Evolutionary conservation across 2,113 vertebrate species (phyloP), one percentile per base, ranked within the genome.

Genomic region (Tachysurus fulvidraco): DNA sequence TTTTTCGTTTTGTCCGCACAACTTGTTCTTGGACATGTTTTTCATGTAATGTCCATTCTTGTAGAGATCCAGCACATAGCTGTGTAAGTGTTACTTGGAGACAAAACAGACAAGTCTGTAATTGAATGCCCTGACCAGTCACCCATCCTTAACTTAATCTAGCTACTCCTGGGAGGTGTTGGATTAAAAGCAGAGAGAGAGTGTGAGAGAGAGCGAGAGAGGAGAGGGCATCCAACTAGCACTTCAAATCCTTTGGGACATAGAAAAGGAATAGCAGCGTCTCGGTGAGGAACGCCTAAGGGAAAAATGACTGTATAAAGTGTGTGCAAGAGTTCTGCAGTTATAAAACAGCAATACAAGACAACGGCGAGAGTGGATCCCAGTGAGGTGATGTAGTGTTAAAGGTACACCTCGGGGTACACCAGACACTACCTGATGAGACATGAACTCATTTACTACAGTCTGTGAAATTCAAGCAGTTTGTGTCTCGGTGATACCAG

Each of bases 101-200:
- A 57, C 17, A 30, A 59, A 36, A 17, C 77, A 79, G 54, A 12
- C 52, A 79, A 79, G 28, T 36, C 9, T 57, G 19, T 79, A 52
- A 79, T 44, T 21, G 28, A 79, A 57, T 59, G 76, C 76, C 52
- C 17, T 57, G 76, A 28, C 28, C n/a, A 28, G 74, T 77, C 74
- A 55, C n/a, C n/a, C 50, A 78, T 78, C 50, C 25, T 78, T 54
- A 78, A 28, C n/a, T 25, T 17, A 57, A 79, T 79, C 52, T 79
- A 57, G n/a, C 54, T 57, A 30, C 52, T 79, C 77, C 74, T 54
- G 74, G 54, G 54, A 79, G 28, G 54, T 79, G 28, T 57, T 59
- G 54, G 30, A 79, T 79, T 57, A 79, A 79, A 59, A 59, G 57
- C 17, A 79, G 54, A 28, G 13, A 79, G 54, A 14, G 46, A 50